Evolutionary conservation across 2,888 invertebrate species (phyloP).

Genomic region (Drosophila ochracea): DNA sequence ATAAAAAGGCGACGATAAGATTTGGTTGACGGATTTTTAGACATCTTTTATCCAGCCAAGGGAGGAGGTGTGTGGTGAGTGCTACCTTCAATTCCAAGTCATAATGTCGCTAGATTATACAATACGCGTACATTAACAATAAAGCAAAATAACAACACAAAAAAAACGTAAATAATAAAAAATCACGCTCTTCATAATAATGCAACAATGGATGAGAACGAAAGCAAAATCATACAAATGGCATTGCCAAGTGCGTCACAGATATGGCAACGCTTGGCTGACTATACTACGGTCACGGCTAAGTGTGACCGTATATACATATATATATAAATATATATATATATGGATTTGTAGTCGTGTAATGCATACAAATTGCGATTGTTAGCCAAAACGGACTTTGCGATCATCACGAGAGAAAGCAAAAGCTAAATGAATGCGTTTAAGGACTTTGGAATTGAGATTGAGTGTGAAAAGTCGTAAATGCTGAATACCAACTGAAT

Average conservation of each 20-base stretch:
- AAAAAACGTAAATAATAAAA: neutral
- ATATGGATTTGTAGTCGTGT: constrained; percentile 9
- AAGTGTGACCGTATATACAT: constrained; percentile 11
- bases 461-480: neutral
- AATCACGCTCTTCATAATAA: constrained; percentile 30
- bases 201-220: constrained; percentile 28
- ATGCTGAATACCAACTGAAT: neutral
- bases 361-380: constrained; percentile 63
- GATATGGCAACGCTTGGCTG: constrained; percentile 43
- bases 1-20: constrained; percentile 53
- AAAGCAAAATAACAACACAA: neutral
- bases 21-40: constrained; percentile 45
- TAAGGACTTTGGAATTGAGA: neutral
- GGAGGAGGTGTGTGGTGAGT: neutral
- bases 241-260: constrained; percentile 44
- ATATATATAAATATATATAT: neutral
- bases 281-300: constrained; percentile 25
- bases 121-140: constrained; percentile 18
- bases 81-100: constrained; percentile 20
- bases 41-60: constrained; percentile 33
- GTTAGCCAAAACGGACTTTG: constrained; percentile 32
- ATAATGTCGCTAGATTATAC: constrained; percentile 23
- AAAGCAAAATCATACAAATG: constrained; percentile 42
- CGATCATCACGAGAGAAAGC: constrained; percentile 41
- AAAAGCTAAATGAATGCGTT: constrained; percentile 29